phyloP scores from a whole-genome alignment of 1,140 invertebrate genomes.

The Amyelois transitella region DNA sequence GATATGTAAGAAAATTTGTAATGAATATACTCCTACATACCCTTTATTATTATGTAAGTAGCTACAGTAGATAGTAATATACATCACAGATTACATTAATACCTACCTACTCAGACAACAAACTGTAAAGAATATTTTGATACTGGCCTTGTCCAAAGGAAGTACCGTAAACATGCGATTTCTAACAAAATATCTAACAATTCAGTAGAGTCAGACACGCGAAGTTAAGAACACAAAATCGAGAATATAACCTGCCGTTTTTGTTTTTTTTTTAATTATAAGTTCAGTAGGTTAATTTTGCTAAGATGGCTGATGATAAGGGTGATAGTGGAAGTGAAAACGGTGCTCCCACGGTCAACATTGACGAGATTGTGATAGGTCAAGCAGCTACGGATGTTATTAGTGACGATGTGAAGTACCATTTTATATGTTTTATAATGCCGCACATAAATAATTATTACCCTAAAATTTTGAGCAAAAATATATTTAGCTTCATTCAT shows the following conservation, averaged over 20 bases:
- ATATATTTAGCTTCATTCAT: neutral
- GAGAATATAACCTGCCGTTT: neutral
- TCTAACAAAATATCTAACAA: constrained; percentile 17
- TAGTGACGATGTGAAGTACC: constrained; percentile 29
- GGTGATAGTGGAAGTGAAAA: constrained; percentile 17
- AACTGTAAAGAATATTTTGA: neutral
- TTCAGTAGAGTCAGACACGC: constrained; percentile 27
- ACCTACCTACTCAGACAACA: neutral
- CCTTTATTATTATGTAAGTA: too few species aligned
- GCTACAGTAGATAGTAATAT: too few species aligned
- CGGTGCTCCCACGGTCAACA: constrained; percentile 20
- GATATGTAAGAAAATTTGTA: too few species aligned
- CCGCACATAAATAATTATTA: neutral
- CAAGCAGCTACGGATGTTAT: constrained; percentile 37
- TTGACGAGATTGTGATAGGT: constrained; percentile 33
- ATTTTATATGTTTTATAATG: neutral
- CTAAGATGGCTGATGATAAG: constrained; percentile 23
- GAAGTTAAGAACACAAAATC: constrained; percentile 15
- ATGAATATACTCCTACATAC: too few species aligned
- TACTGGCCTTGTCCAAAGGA: constrained; percentile 42
- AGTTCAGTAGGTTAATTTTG: constrained; percentile 8
- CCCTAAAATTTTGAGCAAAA: neutral
- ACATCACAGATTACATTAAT: too few species aligned
- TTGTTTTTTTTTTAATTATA: constrained; percentile 13
- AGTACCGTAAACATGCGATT: constrained; percentile 25